Conservation (phyloP, 2,888 invertebrate genomes). For the Protophormia terraenovae region DNA sequence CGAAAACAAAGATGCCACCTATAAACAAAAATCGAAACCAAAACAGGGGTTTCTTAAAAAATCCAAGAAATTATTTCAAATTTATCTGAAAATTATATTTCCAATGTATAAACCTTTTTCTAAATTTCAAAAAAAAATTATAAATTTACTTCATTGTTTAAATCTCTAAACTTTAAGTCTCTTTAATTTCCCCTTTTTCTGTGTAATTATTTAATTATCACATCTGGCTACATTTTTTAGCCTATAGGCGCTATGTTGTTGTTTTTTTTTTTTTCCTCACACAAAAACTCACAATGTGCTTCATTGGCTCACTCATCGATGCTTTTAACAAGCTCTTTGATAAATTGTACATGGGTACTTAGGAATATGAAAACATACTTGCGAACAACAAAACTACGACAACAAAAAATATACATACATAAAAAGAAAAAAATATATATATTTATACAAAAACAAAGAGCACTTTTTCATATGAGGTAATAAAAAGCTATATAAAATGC, state of each 20-base stretch:
- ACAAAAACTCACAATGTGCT: neutral
- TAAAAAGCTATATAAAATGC: conserved; percentile 49
- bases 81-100: too few relatives aligned
- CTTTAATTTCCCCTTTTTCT: neutral
- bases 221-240: neutral
- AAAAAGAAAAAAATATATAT: conserved; percentile 15
- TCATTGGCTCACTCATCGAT: conserved; percentile 54
- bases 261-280: neutral
- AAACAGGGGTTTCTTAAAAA: too few relatives aligned
- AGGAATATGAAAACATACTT: conserved; percentile 50
- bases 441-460: conserved; percentile 33
- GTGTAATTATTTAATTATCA: neutral
- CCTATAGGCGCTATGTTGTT: conserved; percentile 19
- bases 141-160: too few relatives aligned
- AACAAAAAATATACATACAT: neutral
- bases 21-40: neutral
- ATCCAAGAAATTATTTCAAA: too few relatives aligned
- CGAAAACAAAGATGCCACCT: neutral
- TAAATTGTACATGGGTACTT: conserved; percentile 51
- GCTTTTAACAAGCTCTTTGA: conserved; percentile 62
- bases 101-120: too few relatives aligned
- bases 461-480: conserved; percentile 37
- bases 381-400: conserved; percentile 42
- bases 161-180: too few relatives aligned
- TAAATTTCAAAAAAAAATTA: too few relatives aligned